A percentile compares a stretch with the other conserved stretches of the same genome.
phyloP scores from a whole-genome alignment of 2,888 invertebrate genomes.

The Pilophorus perplexus region DNA sequence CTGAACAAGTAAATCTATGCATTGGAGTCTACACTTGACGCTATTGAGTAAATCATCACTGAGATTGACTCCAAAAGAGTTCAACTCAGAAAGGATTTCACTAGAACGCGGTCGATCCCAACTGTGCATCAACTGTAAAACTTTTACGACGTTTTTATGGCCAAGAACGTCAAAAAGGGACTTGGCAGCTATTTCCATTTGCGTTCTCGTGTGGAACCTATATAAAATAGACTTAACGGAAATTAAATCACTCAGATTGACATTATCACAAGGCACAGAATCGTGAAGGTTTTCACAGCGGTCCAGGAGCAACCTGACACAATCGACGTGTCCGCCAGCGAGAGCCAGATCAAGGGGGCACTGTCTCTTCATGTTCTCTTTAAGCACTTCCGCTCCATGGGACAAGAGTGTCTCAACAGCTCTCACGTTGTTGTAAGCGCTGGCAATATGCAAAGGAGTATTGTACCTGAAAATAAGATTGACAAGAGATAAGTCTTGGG shows the following conservation, averaged over 20 bases:
- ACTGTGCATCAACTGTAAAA: neutral
- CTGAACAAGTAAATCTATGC: conserved; percentile 4
- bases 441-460: conserved; percentile 5
- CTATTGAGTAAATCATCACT: neutral
- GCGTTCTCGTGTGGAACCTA: no score
- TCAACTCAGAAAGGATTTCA: neutral
- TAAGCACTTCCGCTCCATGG: neutral
- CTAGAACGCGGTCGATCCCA: neutral
- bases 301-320: conserved; percentile 8
- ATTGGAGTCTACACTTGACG: neutral
- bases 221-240: no score
- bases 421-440: neutral
- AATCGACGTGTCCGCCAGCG: neutral
- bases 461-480: no score
- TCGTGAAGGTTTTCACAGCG: no score
- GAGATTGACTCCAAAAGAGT: neutral
- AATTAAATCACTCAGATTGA: no score
- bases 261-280: no score
- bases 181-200: neutral
- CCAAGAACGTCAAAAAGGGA: neutral
- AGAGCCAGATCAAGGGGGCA: neutral
- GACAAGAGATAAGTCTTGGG: no score
- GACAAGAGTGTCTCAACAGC: neutral
- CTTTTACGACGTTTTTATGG: neutral
- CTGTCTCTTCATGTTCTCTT: neutral